These are phyloP conservation scores for Oryzias woworae DNA, from an alignment of 2,113 vertebrate species.

Conservation along the genomic window DNA sequence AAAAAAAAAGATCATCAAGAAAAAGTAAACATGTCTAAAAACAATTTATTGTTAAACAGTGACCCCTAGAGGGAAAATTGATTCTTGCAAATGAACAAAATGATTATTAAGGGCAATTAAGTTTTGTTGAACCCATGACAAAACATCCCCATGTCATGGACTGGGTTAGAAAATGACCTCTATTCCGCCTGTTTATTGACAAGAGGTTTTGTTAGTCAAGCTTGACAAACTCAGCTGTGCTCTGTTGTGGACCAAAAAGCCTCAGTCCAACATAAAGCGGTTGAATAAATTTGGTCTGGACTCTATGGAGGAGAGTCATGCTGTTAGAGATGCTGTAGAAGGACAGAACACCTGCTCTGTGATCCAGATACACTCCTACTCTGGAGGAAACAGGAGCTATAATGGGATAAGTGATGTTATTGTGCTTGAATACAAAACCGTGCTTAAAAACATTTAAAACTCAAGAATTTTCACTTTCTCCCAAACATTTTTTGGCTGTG, in stretches of 20 bases:
- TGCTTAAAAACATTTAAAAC: background rate
- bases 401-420: background rate
- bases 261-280: constrained; percentile 16
- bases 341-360: constrained; percentile 30
- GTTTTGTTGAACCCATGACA: too few species aligned
- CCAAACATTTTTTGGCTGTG: constrained; percentile 1
- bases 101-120: too few species aligned
- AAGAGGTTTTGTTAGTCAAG: background rate
- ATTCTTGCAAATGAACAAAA: too few species aligned
- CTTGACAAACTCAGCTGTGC: background rate
- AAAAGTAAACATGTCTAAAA: too few species aligned
- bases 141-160: too few species aligned
- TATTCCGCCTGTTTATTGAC: too few species aligned
- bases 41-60: background rate
- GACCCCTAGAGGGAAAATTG: constrained; percentile 10
- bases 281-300: constrained; percentile 27
- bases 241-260: background rate
- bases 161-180: too few species aligned
- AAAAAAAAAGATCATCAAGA: too few species aligned
- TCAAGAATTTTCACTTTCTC: constrained; percentile 9
- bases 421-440: background rate
- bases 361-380: constrained; percentile 25
- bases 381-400: background rate
- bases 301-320: constrained; percentile 33
- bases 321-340: constrained; percentile 22